Percentiles rank a stretch among this genome's conserved stretches.
Evolutionary conservation across 2,888 invertebrate species (phyloP).

Genomic region (Sphaerophoria rueppellii): DNA sequence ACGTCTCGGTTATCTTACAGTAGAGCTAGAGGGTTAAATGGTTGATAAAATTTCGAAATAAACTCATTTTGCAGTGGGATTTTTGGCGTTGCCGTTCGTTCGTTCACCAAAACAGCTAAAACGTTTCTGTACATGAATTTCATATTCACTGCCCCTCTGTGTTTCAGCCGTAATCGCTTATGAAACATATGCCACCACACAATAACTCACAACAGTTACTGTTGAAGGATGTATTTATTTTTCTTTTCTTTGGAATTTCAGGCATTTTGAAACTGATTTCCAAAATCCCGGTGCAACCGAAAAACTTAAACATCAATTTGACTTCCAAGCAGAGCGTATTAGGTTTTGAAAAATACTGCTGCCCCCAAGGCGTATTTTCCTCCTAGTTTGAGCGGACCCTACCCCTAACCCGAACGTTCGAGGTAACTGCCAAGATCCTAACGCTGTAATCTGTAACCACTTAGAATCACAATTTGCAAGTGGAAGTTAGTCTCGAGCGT

Average conservation of each 20-base stretch:
- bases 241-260: conserved; percentile 56
- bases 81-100: neutral
- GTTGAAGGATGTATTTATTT: conserved; percentile 28
- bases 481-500: too few species aligned
- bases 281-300: conserved; percentile 21
- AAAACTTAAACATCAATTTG: too few species aligned
- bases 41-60: neutral
- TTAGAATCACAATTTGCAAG: too few species aligned
- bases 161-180: neutral
- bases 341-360: too few species aligned
- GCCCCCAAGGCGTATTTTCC: too few species aligned
- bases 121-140: neutral
- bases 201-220: conserved; percentile 52
- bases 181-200: conserved; percentile 50
- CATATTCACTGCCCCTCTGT: neutral
- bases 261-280: conserved; percentile 68
- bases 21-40: neutral
- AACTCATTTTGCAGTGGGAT: too few species aligned
- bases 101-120: too few species aligned
- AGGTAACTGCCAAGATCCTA: too few species aligned
- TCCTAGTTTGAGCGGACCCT: too few species aligned
- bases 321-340: too few species aligned
- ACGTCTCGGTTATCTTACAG: neutral
- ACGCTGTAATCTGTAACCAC: too few species aligned
- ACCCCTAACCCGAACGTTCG: too few species aligned